Base-by-base conservation (phyloP, 2,797 vertebrate genomes). In the Tapirus indicus region DNA sequence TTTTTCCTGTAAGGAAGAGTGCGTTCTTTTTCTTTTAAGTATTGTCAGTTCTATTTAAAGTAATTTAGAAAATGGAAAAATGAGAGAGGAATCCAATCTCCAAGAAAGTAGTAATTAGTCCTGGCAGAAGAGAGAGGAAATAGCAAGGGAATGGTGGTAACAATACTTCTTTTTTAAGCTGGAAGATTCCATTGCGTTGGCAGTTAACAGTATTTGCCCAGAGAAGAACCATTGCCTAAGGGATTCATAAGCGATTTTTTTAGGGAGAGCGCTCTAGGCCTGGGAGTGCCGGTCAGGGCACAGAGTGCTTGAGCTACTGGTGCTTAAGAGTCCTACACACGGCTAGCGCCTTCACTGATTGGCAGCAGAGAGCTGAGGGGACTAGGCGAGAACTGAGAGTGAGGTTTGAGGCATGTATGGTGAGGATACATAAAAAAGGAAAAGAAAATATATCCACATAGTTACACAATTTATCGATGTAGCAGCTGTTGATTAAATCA, bases 21-120 rank as follows among this genome's bases (percentile, higher is more conserved):
- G 4, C 23, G 12, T 95, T 74, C 12, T 16, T 86, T 86, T 78
- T 69, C 25, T 69, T 77, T 9, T 5, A 88, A 75, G n/a, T 83
- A 21, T 82, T 41, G 44, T 83, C n/a, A 56, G 14, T 93, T 93
- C 74, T 95, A 66, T 84, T 95, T 96, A 69, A 94, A 91, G 88
- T 80, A 62, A 35, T 75, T 93, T 64, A 86, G 71, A 74, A 91
- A 64, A 77, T 79, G 66, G 86, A 88, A 95, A 80, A 72, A 85
- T 71, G 60, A 86, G 64, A 74, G 58, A 87, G 32, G 25, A 83
- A 79, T 83, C 66, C 23, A 54, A 0, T 80, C 60, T 96, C 44
- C 35, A 69, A 79, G 77, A 93, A 58, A 92, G 64, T 90, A 95
- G 64, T 92, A 83, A 62, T 90, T 95, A 95, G 75, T 82, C 7